phyloP scores from a whole-genome alignment of 2,113 vertebrate species.

The Coturnix japonica region DNA sequence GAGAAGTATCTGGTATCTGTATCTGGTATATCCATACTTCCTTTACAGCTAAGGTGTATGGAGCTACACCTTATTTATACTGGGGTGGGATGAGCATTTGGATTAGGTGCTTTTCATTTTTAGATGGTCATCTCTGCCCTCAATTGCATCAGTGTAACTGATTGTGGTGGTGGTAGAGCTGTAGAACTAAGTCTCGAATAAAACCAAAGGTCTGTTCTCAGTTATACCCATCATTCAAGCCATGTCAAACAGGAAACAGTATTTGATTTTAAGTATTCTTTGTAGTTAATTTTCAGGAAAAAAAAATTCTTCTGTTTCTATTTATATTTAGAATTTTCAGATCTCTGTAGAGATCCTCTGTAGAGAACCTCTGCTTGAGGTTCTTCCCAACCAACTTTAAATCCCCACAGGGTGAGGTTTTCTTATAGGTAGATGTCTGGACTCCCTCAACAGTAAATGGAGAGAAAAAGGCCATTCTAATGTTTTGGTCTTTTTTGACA shows the following conservation, averaged over 20 bases:
- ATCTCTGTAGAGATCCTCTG: background rate
- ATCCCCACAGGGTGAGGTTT: background rate
- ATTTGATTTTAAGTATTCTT: background rate
- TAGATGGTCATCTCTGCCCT: background rate
- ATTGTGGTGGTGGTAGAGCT: background rate
- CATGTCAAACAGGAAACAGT: accelerated
- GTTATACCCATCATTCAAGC: background rate
- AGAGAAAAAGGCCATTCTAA: background rate
- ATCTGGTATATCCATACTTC: accelerated
- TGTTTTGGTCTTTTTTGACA: background rate
- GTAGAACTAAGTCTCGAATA: background rate
- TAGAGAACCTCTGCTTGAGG: background rate
- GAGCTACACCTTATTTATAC: background rate
- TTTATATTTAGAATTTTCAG: background rate
- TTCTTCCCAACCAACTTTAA: background rate
- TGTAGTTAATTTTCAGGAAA: background rate
- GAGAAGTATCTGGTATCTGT: accelerated
- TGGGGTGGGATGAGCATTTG: background rate
- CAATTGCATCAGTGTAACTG: background rate
- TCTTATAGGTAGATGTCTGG: background rate
- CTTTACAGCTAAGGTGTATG: background rate
- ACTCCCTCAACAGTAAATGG: accelerated
- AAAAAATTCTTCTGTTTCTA: background rate
- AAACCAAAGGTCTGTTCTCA: background rate
- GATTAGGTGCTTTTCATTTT: background rate